Base-by-base conservation (phyloP, 2,888 invertebrate genomes). In the Agrotis segetum region DNA sequence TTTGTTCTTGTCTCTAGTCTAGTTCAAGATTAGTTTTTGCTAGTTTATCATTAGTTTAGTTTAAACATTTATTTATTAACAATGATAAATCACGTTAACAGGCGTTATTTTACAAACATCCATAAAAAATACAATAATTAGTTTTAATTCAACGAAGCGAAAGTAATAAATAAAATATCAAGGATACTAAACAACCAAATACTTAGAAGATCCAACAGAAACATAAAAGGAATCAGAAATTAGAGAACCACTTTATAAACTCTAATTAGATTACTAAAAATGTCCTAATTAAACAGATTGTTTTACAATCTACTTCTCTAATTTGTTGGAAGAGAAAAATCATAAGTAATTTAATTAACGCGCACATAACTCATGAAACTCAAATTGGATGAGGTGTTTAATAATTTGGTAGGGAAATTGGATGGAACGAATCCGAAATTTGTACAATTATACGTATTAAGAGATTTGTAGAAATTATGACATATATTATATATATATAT, bases 241-340 rank as follows among this genome's bases (percentile, higher is more conserved):
- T 60, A 77, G 76, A 67, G 59, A 64, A 19, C 46, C 67, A 67
- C 74, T 81, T 78, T 74, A 68, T 68, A 60, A 21, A 24, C 44
- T 61, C 16, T 79, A 74, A 85, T 83, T 72, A 68, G 68, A 80
- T 85, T 69, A 81, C 59, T 34, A 75, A 79, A 78, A 69, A 82
- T 71, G 67, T 80, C 63, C 77, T 79, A 86, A 86, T 85, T 76
- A 76, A 77, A 66, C 71, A 84, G 69, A 84, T 86, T 85, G 79
- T 84, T 65, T 76, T 64, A 77, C 78, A 82, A 78, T 82, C 64
- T 73, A 52, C 74, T 71, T 66, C 69, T 52, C 49, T 64, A 75
- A 81, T 74, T 81, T 61, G 24, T 46, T 50, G 53, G 70, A 78
- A 53, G 71, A 64, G 74, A 81, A 77, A 80, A 85, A 84, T 77